phyloP scores from a whole-genome alignment of 1,140 invertebrate species.

The Ostrea edulis region DNA sequence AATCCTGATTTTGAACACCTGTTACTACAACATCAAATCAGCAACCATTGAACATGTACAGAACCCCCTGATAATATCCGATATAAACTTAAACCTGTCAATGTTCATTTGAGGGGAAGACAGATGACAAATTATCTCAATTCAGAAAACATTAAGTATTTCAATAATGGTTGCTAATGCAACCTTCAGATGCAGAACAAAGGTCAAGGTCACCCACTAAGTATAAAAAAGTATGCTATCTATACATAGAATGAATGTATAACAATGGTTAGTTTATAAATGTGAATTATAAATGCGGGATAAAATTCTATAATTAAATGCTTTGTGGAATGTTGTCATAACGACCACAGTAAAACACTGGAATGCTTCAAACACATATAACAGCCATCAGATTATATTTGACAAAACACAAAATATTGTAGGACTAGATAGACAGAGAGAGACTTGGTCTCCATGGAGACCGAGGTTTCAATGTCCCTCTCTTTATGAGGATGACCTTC shows the following conservation, averaged over 20 bases:
- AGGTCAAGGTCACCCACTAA: neutral
- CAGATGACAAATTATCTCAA: too few relatives aligned
- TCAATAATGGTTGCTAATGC: too few relatives aligned
- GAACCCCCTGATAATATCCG: too few relatives aligned
- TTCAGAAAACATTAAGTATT: too few relatives aligned
- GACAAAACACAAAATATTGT: neutral
- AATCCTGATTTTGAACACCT: too few relatives aligned
- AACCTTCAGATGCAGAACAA: too few relatives aligned
- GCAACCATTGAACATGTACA: too few relatives aligned
- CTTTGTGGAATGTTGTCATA: slow-evolving; percentile 13
- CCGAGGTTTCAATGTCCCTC: neutral
- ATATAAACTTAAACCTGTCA: too few relatives aligned
- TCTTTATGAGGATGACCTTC: neutral
- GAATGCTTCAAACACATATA: neutral
- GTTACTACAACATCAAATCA: too few relatives aligned
- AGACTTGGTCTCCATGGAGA: neutral
- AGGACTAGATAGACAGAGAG: neutral
- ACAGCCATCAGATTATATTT: neutral
- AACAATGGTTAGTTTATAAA: neutral
- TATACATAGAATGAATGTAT: neutral
- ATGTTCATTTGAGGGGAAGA: too few relatives aligned
- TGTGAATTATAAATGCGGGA: neutral
- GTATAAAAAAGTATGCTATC: neutral
- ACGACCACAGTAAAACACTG: neutral
- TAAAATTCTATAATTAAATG: slow-evolving; percentile 37